Evolutionary conservation across 2,888 invertebrate species (phyloP).

Genomic region (Diaprepes abbreviatus): DNA sequence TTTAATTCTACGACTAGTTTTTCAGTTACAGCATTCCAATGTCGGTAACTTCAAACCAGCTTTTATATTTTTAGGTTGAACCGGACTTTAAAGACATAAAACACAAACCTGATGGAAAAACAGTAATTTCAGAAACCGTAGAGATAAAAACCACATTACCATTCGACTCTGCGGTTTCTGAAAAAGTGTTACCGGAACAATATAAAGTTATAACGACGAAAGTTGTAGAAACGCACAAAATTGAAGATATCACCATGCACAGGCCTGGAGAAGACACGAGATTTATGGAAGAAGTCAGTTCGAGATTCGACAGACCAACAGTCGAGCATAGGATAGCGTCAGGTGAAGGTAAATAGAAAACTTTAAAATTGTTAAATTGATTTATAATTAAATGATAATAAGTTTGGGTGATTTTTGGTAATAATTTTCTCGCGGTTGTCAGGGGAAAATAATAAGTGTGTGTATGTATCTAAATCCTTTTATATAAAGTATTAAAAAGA

Average conservation of each 20-base stretch:
- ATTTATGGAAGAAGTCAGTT: conserved; percentile 67
- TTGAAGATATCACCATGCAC: conserved; percentile 61
- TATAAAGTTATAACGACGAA: conserved; percentile 37
- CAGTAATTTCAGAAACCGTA: conserved; percentile 31
- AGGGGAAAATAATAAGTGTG: too few relatives aligned
- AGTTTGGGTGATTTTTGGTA: too few relatives aligned
- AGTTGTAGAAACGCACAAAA: conserved; percentile 58
- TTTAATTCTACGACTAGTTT: too few relatives aligned
- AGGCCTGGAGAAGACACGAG: conserved; percentile 68
- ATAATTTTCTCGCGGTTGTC: too few relatives aligned
- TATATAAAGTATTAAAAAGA: too few relatives aligned
- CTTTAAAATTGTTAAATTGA: too few relatives aligned
- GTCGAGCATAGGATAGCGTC: conserved; percentile 27
- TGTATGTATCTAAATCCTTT: too few relatives aligned
- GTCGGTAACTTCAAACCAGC: too few relatives aligned
- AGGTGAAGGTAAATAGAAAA: conserved; percentile 44
- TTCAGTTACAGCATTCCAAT: too few relatives aligned
- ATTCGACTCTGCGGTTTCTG: conserved; percentile 54
- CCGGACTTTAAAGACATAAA: conserved; percentile 16
- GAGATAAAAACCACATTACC: conserved; percentile 58
- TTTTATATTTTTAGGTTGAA: conserved; percentile 21
- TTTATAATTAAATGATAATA: too few relatives aligned
- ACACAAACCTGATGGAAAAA: conserved; percentile 12
- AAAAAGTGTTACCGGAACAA: conserved; percentile 52
- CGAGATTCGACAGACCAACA: conserved; percentile 63